Conservation (phyloP, 2,888 invertebrate genomes). For the Cantharis nigra region DNA sequence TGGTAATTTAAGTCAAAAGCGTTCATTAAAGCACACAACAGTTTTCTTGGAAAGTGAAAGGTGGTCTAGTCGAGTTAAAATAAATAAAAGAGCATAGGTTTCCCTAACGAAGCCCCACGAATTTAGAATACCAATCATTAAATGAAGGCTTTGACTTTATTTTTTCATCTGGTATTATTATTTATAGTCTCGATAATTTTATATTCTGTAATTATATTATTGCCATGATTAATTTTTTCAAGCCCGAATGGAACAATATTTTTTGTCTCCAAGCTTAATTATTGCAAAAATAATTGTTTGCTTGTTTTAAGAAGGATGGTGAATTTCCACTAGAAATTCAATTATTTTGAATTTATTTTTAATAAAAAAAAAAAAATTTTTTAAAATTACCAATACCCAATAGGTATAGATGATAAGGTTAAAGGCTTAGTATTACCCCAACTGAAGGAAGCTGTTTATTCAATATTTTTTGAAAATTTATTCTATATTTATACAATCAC, state of each 20-base stretch:
- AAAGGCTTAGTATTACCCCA: too few relatives aligned
- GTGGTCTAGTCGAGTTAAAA: not conserved
- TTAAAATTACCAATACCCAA: too few relatives aligned
- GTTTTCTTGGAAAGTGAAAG: conserved; percentile 1
- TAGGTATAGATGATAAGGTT: too few relatives aligned
- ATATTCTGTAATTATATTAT: not conserved
- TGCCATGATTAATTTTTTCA: not conserved
- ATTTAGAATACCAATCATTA: not conserved
- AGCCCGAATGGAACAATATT: not conserved
- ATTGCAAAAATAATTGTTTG: too few relatives aligned
- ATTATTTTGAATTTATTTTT: too few relatives aligned
- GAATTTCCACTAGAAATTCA: too few relatives aligned
- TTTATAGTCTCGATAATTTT: not conserved
- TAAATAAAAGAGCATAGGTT: not conserved
- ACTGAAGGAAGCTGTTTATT: too few relatives aligned
- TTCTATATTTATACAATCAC: too few relatives aligned
- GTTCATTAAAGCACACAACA: not conserved
- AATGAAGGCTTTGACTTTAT: not conserved
- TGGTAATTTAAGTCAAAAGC: not conserved
- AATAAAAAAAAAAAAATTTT: too few relatives aligned
- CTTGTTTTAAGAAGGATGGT: too few relatives aligned
- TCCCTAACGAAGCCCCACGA: not conserved
- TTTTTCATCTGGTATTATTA: not conserved
- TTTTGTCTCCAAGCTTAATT: too few relatives aligned
- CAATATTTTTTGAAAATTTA: too few relatives aligned